Evolutionary conservation across 1,140 invertebrate genomes (phyloP).

Genomic region (Aphelenchoides besseyi): DNA sequence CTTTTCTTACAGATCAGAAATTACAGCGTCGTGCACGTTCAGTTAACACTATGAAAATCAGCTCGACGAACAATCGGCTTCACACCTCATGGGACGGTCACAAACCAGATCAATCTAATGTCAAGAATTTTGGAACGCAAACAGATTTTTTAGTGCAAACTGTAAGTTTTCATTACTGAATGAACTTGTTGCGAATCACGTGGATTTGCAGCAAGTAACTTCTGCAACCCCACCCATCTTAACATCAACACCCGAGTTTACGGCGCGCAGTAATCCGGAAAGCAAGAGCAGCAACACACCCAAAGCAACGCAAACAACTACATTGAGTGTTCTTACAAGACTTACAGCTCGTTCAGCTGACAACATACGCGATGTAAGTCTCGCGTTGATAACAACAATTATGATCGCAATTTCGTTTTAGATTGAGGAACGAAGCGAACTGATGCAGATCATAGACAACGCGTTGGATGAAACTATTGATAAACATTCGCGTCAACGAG

Average conservation of each 20-base stretch:
- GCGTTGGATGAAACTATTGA: conserved; percentile 49
- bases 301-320: conserved; percentile 30
- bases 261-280: conserved; percentile 1
- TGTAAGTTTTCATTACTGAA: not conserved
- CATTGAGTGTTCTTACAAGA: conserved; percentile 4
- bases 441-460: conserved; percentile 40
- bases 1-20: conserved; percentile 14
- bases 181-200: conserved; percentile 9
- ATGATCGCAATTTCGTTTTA: conserved; percentile 23
- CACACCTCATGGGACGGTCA: not conserved
- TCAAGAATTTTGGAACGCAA: conserved; percentile 29
- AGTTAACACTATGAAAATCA: not conserved
- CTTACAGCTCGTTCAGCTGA: not conserved
- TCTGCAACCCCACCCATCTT: not conserved
- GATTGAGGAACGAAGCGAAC: conserved; percentile 33
- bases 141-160: conserved; percentile 14
- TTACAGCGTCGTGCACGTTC: not conserved
- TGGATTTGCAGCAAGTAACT: not conserved
- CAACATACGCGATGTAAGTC: conserved; percentile 9
- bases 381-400: not conserved
- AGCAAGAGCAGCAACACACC: conserved; percentile 24
- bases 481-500: conserved; percentile 27
- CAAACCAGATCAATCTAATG: not conserved
- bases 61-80: not conserved
- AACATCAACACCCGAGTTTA: not conserved